Evolutionary conservation across 2,888 invertebrate species (phyloP).

Genomic region (Agrotis exclamationis): DNA sequence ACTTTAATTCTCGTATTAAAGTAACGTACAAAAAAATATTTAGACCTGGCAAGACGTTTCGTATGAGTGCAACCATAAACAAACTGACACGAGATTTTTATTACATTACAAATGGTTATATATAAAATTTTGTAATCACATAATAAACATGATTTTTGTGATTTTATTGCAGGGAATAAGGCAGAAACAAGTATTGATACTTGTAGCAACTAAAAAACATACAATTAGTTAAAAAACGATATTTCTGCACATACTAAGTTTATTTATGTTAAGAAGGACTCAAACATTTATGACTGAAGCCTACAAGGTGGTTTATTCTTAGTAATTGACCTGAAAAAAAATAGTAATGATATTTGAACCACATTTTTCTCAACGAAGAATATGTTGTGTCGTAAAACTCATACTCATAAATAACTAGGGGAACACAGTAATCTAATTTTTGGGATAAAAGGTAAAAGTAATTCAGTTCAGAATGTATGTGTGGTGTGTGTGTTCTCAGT

Average conservation of each 20-base stretch:
- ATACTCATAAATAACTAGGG: too few species aligned
- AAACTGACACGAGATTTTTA: too few species aligned
- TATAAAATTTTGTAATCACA: not conserved
- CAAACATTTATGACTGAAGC: not conserved
- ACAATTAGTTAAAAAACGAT: too few species aligned
- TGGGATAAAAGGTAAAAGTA: not conserved
- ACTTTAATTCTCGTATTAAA: too few species aligned
- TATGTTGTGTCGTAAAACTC: slow-evolving; percentile 3
- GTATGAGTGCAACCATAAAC: too few species aligned
- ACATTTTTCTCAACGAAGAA: slow-evolving; percentile 20
- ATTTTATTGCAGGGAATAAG: not conserved
- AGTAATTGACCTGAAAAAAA: slow-evolving; percentile 17
- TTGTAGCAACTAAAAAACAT: not conserved
- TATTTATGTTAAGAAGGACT: too few species aligned
- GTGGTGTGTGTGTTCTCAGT: too few species aligned
- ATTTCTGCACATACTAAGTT: too few species aligned
- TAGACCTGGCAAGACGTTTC: too few species aligned
- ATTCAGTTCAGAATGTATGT: not conserved
- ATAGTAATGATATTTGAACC: slow-evolving; percentile 5
- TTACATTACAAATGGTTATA: too few species aligned
- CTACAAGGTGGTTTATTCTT: slow-evolving; percentile 8
- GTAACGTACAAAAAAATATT: too few species aligned
- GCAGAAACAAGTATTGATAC: not conserved
- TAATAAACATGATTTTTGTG: not conserved
- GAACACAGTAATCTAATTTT: not conserved